Evolutionary conservation across 2,797 vertebrate species (phyloP).

Genomic region (Amblyraja radiata): DNA sequence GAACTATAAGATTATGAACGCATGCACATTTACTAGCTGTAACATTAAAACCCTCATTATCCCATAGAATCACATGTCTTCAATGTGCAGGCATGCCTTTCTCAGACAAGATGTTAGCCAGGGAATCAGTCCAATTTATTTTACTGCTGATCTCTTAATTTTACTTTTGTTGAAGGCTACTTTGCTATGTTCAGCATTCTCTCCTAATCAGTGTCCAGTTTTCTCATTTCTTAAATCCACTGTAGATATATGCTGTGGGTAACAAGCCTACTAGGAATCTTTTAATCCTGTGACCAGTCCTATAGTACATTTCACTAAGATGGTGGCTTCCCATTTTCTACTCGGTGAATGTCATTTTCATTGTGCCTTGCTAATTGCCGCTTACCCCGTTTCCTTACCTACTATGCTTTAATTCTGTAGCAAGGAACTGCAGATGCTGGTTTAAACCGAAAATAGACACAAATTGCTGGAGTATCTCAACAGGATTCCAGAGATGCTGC

Average conservation of each 20-base stretch:
- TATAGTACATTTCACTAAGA: not conserved
- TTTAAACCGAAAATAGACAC: no score
- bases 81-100: no score
- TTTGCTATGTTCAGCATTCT: no score
- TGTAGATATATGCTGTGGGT: not conserved
- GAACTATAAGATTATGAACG: no score
- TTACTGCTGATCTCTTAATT: not conserved
- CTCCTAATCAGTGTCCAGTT: not conserved
- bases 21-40: no score
- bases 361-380: not conserved
- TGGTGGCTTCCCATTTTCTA: not conserved
- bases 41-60: no score
- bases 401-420: not conserved
- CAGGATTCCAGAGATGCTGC: no score
- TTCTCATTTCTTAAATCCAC: not conserved
- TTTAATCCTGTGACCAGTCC: not conserved
- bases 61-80: no score
- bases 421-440: no score
- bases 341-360: not conserved
- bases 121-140: not conserved
- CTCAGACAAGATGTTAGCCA: not conserved
- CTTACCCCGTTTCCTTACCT: not conserved
- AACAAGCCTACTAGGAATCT: not conserved
- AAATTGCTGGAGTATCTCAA: no score
- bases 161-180: not conserved